A percentile compares a stretch with the other conserved stretches of the same genome.
Conservation (phyloP, 1,140 invertebrate genomes). For the Sarcophaga bullata region DNA sequence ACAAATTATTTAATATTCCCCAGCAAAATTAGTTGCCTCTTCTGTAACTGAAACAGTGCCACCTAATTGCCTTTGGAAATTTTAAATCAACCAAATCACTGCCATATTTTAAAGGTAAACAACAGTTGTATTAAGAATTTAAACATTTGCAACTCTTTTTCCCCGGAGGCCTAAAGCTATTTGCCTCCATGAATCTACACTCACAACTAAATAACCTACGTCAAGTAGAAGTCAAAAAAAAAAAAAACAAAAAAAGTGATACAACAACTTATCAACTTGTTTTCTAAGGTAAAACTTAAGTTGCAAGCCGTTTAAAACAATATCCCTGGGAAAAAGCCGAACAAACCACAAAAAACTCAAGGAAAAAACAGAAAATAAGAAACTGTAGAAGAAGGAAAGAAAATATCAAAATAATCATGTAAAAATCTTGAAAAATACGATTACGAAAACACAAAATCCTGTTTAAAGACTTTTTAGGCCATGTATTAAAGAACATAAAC, state of each 20-base stretch:
- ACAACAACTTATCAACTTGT: background rate
- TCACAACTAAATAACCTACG: background rate
- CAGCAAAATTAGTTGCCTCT: too few relatives aligned
- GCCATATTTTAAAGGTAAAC: background rate
- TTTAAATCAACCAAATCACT: too few relatives aligned
- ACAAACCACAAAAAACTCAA: too few relatives aligned
- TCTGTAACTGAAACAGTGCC: too few relatives aligned
- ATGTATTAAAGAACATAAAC: slow-evolving; percentile 6
- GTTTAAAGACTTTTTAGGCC: background rate
- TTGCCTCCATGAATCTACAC: background rate
- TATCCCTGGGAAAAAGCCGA: background rate
- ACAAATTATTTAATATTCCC: too few relatives aligned
- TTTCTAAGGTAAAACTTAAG: background rate
- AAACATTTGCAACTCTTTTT: background rate
- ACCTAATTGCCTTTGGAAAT: too few relatives aligned
- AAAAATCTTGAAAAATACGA: background rate
- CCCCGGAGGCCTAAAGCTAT: background rate
- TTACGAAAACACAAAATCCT: background rate
- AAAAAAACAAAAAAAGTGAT: too few relatives aligned
- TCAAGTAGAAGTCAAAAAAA: background rate
- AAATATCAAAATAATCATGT: background rate
- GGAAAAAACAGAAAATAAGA: too few relatives aligned
- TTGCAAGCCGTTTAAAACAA: background rate
- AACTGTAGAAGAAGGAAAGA: too few relatives aligned
- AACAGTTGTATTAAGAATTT: background rate